Conservation (phyloP, 2,113 vertebrate species). For the Raja brachyura region DNA sequence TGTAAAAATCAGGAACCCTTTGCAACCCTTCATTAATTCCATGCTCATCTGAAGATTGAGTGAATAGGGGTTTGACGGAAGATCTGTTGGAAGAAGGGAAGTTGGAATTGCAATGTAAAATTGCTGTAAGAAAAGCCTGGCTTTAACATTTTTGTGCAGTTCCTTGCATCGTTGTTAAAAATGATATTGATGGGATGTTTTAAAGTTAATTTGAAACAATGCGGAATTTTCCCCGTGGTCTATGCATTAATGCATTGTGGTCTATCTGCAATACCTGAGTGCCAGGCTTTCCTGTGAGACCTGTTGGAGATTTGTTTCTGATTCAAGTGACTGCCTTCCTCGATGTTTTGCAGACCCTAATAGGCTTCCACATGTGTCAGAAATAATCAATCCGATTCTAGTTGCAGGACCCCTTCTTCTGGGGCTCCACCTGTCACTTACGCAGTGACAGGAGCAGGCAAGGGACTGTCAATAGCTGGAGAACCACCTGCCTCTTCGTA, state of each 20-base stretch:
- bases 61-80: background rate
- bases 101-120: background rate
- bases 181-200: background rate
- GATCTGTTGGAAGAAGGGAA: too few relatives aligned
- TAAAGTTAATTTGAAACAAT: background rate
- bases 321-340: conserved; percentile 10
- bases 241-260: background rate
- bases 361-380: background rate
- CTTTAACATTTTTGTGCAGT: background rate
- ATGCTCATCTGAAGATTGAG: background rate
- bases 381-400: background rate
- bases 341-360: background rate
- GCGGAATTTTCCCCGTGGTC: background rate
- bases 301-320: background rate
- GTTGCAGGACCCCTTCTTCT: background rate
- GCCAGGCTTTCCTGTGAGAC: background rate
- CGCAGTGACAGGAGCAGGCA: background rate
- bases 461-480: background rate
- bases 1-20: background rate
- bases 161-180: background rate
- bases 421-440: background rate
- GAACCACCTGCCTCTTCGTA: background rate
- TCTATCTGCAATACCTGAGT: background rate
- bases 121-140: background rate
- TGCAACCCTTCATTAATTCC: background rate